Base-by-base conservation (phyloP, 1,140 invertebrate genomes). In the Macrostomum lignano region DNA sequence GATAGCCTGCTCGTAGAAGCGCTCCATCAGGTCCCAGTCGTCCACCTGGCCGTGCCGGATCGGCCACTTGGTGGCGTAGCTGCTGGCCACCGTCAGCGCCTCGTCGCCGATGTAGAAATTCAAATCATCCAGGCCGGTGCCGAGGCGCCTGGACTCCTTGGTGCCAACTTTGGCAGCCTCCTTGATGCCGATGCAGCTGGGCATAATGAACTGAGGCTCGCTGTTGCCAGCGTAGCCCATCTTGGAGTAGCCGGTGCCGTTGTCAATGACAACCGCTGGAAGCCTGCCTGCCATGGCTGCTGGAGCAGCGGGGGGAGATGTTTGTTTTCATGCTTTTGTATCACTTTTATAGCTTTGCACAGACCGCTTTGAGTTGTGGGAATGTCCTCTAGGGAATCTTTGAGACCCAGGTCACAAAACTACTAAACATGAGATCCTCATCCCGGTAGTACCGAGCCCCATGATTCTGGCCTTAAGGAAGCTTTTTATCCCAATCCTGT, bases 1-100 rank as follows among this genome's bases (percentile, higher is more conserved):
- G 45, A 98, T 88, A 52, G 81, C 91, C 61, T 96, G 88, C 55
- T 94, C 84, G 49, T 86, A 69, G 51, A 91, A 98, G 33, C 82
- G 67, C 57, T 98, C 91, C 88, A 96, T 96, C 20, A 98, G 61
- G 62, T 98, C 86, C 91, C 88, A 98, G 55, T 98, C 88, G 63
- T 96, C 88, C 1, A 98, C 81, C 34, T 98, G 65, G 38, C 91
- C 91, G 67, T 98, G 91, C 39, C 88, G 67, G 21, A 98, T 88
- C 7, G 91, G 91, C 64, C 94, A 98, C 74, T 88, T 6, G 5
- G 35, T 21, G 17, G 35, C 6, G 22, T 22, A 22, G 31, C 7
- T 23, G 3, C 81, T 79, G 20, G 78, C 73, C 15, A 77, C 76
- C 54, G 82, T 77, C 40, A 88, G 74, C 3, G 84, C 82, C 64